These are phyloP conservation scores for Malthinus seriepunctatus DNA, from an alignment of 2,888 invertebrate genomes.

Conservation along the genomic window DNA sequence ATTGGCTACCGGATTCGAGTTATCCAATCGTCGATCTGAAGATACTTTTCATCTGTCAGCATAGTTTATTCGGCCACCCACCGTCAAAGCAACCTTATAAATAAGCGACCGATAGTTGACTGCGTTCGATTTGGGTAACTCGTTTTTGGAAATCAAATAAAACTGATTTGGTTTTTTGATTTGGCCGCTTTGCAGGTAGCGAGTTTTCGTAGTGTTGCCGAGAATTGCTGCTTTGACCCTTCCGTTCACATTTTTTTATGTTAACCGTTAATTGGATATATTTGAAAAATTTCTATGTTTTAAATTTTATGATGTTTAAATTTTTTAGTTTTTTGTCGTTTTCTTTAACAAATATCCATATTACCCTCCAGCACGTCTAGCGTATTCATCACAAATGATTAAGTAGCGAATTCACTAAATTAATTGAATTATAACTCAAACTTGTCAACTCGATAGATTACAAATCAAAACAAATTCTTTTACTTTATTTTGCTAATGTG, in stretches of 20 bases:
- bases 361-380: constrained; percentile 2
- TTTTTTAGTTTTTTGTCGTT: constrained; percentile 4
- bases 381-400: constrained; percentile 1
- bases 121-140: constrained; percentile 40
- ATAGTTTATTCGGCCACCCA: constrained; percentile 52
- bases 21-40: constrained; percentile 56
- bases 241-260: constrained; percentile 37
- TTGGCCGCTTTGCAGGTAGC: constrained; percentile 26
- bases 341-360: constrained; percentile 1
- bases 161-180: constrained; percentile 38
- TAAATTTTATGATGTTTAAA: constrained; percentile 23
- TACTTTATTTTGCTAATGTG: no score
- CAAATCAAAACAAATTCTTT: no score
- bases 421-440: background rate
- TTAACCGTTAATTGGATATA: constrained; percentile 47
- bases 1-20: constrained; percentile 56
- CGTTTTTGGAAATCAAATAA: constrained; percentile 48
- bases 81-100: constrained; percentile 53
- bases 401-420: background rate
- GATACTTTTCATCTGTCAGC: constrained; percentile 57
- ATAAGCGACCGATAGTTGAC: constrained; percentile 51
- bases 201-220: constrained; percentile 24
- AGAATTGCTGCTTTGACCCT: constrained; percentile 34
- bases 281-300: constrained; percentile 40
- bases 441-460: no score